Evolutionary conservation across 1,140 invertebrate genomes (phyloP).

Genomic region (Platyura marginata): DNA sequence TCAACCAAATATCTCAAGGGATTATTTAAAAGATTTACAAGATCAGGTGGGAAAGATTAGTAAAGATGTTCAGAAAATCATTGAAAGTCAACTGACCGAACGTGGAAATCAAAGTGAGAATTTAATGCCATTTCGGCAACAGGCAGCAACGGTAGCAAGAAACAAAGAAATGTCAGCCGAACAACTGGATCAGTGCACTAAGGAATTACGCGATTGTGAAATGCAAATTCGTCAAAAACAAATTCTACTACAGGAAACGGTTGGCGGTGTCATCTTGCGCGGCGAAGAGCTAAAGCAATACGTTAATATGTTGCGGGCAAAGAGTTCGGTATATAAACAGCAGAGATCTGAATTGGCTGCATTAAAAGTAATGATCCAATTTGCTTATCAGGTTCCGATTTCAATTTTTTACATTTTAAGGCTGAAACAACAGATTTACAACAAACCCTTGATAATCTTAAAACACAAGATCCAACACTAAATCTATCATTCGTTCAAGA

Average conservation of each 20-base stretch:
- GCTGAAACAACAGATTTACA: constrained; percentile 2
- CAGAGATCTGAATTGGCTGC: constrained; percentile 52
- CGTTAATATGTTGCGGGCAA: constrained; percentile 54
- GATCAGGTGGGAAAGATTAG: constrained; percentile 40
- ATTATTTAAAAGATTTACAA: constrained; percentile 43
- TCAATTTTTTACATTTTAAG: constrained; percentile 4
- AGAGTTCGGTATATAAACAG: constrained; percentile 63
- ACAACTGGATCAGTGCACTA: constrained; percentile 41
- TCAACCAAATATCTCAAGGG: constrained; percentile 44
- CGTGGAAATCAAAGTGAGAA: constrained; percentile 41
- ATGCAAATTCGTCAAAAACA: constrained; percentile 30
- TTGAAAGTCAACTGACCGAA: constrained; percentile 29
- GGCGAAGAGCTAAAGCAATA: constrained; percentile 74
- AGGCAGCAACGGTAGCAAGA: constrained; percentile 56
- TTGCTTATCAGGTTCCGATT: not conserved
- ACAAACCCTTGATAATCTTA: constrained; percentile 6
- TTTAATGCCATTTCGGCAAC: constrained; percentile 63
- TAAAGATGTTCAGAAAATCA: constrained; percentile 36
- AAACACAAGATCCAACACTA: constrained; percentile 6
- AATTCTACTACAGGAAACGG: constrained; percentile 14
- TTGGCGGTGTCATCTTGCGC: constrained; percentile 33
- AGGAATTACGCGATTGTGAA: constrained; percentile 36
- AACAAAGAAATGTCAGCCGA: constrained; percentile 59
- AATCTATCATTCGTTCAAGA: not conserved
- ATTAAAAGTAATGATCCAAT: constrained; percentile 39